Evolutionary conservation across 2,113 vertebrate genomes (phyloP).

Genomic region (Callorhinus ursinus): DNA sequence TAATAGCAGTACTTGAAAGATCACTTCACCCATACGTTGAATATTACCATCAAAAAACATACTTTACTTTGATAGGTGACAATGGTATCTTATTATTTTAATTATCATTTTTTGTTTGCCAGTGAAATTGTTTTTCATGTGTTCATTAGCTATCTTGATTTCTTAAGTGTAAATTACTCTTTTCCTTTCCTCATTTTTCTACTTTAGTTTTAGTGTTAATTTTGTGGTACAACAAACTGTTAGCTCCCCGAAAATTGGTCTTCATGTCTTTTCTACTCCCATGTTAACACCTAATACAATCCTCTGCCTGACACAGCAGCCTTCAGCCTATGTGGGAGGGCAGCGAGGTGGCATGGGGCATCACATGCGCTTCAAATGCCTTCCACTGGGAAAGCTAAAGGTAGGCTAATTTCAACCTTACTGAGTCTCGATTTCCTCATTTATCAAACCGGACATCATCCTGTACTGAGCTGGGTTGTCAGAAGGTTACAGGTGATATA

Average conservation of each 20-base stretch:
- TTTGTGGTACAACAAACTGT: not conserved
- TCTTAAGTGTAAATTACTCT: not conserved
- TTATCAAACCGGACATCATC: not conserved
- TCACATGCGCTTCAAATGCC: accelerated
- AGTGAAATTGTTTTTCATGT: not conserved
- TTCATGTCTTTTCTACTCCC: not conserved
- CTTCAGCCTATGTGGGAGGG: accelerated
- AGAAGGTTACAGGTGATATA: not conserved
- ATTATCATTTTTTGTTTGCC: not conserved
- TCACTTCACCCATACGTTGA: not conserved
- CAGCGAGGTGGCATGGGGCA: not conserved
- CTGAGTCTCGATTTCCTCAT: not conserved
- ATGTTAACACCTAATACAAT: not conserved
- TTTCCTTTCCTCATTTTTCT: conserved; percentile 1
- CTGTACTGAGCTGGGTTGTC: not conserved
- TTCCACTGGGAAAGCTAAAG: not conserved
- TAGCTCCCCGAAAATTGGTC: not conserved
- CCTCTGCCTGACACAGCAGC: not conserved
- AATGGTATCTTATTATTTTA: not conserved
- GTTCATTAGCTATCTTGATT: not conserved
- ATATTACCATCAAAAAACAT: not conserved
- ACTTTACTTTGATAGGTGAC: not conserved
- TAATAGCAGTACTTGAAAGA: not conserved
- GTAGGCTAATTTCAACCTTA: not conserved
- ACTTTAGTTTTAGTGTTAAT: not conserved